Evolutionary conservation across 2,113 vertebrate genomes (phyloP).

Genomic region (Oryzias celebensis): DNA sequence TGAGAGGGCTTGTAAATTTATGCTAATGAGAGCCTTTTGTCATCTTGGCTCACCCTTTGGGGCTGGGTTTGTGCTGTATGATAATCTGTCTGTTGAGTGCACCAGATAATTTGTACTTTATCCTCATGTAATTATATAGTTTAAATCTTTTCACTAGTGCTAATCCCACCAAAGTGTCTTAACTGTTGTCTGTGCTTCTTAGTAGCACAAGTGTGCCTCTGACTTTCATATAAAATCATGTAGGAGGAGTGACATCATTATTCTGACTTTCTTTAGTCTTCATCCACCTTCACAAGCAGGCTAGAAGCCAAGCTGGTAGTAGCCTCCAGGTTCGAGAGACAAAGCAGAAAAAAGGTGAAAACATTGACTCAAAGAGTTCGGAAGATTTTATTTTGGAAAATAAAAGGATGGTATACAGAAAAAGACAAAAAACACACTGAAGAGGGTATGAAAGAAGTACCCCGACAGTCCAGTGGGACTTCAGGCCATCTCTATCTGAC

Average conservation of each 20-base stretch:
- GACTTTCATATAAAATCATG: conserved; percentile 50
- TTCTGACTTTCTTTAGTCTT: conserved; percentile 68
- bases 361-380: conserved; percentile 25
- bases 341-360: conserved; percentile 34
- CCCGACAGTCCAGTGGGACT: conserved; percentile 85
- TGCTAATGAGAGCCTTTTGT: conserved; percentile 92
- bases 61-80: conserved; percentile 67
- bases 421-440: conserved; percentile 12
- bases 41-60: conserved; percentile 82
- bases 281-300: conserved; percentile 61
- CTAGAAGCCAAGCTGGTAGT: conserved; percentile 41
- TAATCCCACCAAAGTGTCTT: conserved; percentile 81
- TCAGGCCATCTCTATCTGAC: conserved; percentile 86
- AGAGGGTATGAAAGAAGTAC: conserved; percentile 45
- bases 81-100: conserved; percentile 88
- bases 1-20: conserved; percentile 89
- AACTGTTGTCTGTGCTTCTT: conserved; percentile 53
- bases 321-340: conserved; percentile 40
- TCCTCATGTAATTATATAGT: conserved; percentile 91
- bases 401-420: conserved; percentile 7
- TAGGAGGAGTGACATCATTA: conserved; percentile 68
- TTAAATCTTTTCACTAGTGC: conserved; percentile 84
- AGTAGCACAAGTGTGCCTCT: conserved; percentile 48
- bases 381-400: conserved; percentile 28
- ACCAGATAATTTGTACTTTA: conserved; percentile 88